Evolutionary conservation across 1,140 invertebrate species (phyloP).

Genomic region (Oryzaephilus surinamensis): DNA sequence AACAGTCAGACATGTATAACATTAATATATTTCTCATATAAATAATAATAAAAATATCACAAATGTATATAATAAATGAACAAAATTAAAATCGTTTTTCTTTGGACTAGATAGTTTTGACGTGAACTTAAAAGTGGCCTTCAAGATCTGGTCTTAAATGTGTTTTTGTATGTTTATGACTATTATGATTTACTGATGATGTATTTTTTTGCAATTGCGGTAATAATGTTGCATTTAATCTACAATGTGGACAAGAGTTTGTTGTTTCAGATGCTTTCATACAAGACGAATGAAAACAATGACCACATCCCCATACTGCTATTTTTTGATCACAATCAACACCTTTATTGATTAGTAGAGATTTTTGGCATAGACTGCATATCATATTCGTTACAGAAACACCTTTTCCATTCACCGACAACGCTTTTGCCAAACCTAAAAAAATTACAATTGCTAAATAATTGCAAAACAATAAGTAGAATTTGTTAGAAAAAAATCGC

Average conservation of each 20-base stretch:
- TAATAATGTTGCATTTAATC: constrained; percentile 16
- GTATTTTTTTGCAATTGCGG: constrained; percentile 14
- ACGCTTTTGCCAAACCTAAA: constrained; percentile 30
- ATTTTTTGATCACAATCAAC: constrained; percentile 16
- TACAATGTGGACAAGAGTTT: constrained; percentile 26
- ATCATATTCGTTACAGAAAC: constrained; percentile 19
- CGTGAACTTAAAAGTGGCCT: constrained; percentile 34
- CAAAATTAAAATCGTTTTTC: too few relatives aligned
- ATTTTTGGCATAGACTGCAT: constrained; percentile 28
- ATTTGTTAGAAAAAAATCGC: neutral
- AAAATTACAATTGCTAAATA: constrained; percentile 8
- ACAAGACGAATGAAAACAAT: constrained; percentile 30
- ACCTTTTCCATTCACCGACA: constrained; percentile 22
- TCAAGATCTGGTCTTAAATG: constrained; percentile 29
- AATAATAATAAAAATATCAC: constrained; percentile 12
- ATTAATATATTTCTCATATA: too few relatives aligned
- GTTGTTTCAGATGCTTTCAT: constrained; percentile 17
- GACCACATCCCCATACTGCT: constrained; percentile 30
- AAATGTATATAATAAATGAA: constrained; percentile 10
- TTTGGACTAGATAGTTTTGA: too few relatives aligned
- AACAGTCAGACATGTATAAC: too few relatives aligned
- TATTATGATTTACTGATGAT: constrained; percentile 4
- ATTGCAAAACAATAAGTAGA: neutral
- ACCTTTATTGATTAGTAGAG: constrained; percentile 16
- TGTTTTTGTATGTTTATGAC: constrained; percentile 8